Evolutionary conservation across 2,113 vertebrate species (phyloP).

Genomic region (Campylorhamphus procurvoides): DNA sequence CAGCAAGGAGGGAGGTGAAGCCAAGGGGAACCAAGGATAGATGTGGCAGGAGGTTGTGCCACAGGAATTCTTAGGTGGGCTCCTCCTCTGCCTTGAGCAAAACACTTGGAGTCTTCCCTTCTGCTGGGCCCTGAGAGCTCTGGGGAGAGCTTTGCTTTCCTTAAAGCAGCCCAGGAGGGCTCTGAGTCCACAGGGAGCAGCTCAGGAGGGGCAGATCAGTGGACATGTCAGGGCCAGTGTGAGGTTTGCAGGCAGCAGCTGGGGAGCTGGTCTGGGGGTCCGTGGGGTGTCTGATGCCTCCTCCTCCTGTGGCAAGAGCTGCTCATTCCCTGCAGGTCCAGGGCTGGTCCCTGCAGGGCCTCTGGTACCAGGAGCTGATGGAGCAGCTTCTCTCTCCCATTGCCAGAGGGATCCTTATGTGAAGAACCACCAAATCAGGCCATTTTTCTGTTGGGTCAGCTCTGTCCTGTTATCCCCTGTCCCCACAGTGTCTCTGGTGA

Average conservation of each 20-base stretch:
- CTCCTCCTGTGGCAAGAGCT: not conserved
- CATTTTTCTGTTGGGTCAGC: not conserved
- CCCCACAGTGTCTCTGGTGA: not conserved
- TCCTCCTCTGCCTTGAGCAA: not conserved
- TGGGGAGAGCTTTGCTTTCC: not conserved
- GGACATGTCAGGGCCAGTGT: not conserved
- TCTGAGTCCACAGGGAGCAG: not conserved
- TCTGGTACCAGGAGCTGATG: not conserved
- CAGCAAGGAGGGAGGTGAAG: not conserved
- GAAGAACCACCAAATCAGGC: not conserved
- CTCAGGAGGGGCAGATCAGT: not conserved
- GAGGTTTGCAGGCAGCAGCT: not conserved
- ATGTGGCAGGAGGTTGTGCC: not conserved
- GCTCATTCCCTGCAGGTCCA: rapidly evolving
- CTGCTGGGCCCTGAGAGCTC: not conserved
- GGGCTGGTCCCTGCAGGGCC: not conserved
- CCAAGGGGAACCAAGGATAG: not conserved
- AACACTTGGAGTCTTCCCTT: not conserved
- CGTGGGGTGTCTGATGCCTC: not conserved
- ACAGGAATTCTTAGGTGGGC: not conserved
- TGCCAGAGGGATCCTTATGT: not conserved
- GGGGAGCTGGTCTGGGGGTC: not conserved
- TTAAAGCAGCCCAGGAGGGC: not conserved
- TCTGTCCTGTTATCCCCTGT: not conserved
- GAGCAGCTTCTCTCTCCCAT: not conserved